Percentiles rank a stretch among this genome's conserved stretches.
These are phyloP conservation scores for Unio delphinus DNA, from an alignment of 2,888 invertebrate species.

Conservation along the genomic window DNA sequence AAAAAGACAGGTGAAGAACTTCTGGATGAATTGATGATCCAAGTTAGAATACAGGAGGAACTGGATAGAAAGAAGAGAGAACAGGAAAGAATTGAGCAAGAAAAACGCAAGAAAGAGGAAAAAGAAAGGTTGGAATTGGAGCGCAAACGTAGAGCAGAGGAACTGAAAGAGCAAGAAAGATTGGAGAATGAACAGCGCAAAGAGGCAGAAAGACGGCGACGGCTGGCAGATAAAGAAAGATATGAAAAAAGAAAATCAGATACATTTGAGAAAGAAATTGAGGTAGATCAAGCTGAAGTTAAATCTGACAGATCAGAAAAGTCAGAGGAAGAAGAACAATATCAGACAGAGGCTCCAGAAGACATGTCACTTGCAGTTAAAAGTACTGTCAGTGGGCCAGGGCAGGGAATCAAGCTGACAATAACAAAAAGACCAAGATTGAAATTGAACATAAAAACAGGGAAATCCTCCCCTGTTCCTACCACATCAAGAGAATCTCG, in stretches of 20 bases:
- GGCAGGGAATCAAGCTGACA: slow-evolving; percentile 69
- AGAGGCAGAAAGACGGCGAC: slow-evolving; percentile 33
- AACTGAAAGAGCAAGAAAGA: slow-evolving; percentile 14
- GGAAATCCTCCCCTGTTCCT: slow-evolving; percentile 19
- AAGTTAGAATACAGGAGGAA: slow-evolving; percentile 52
- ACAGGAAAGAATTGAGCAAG: slow-evolving; percentile 25
- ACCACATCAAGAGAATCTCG: slow-evolving; percentile 19
- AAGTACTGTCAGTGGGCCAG: slow-evolving; percentile 47
- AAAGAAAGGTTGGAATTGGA: slow-evolving; percentile 15
- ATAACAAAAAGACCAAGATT: slow-evolving; percentile 54
- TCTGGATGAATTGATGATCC: slow-evolving; percentile 61
- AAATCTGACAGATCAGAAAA: slow-evolving; percentile 23
- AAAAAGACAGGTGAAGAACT: slow-evolving; percentile 64
- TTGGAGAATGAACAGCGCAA: slow-evolving; percentile 34
- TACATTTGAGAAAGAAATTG: slow-evolving; percentile 35
- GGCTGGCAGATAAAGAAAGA: slow-evolving; percentile 18
- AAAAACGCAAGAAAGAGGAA: slow-evolving; percentile 24
- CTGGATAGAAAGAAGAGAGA: slow-evolving; percentile 44
- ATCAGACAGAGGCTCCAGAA: slow-evolving; percentile 4
- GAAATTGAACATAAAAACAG: slow-evolving; percentile 19
- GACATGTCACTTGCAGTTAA: slow-evolving; percentile 24
- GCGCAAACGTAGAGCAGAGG: slow-evolving; percentile 3
- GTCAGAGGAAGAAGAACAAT: slow-evolving; percentile 22
- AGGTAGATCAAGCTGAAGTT: slow-evolving; percentile 30
- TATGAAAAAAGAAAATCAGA: slow-evolving; percentile 17